A percentile compares a stretch with the other conserved stretches of the same genome.
These are phyloP conservation scores for Huso huso DNA, from an alignment of 2,797 vertebrate species.

Conservation along the genomic window DNA sequence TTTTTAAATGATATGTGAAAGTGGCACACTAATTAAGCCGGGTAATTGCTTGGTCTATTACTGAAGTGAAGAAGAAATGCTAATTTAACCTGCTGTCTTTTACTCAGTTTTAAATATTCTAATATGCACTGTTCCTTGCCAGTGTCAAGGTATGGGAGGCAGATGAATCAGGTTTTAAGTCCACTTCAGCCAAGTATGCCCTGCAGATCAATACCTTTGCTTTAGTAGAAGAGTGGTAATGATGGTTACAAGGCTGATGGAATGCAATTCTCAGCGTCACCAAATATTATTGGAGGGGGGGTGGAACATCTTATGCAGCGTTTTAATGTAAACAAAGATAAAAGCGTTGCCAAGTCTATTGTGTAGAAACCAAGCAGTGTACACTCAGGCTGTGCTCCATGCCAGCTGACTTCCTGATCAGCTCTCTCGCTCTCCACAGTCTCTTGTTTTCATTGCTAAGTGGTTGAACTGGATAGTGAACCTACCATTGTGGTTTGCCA, in stretches of 20 bases:
- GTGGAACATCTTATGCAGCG: too few relatives aligned
- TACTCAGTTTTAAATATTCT: too few relatives aligned
- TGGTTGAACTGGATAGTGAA: slow-evolving; percentile 55
- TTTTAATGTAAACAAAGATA: slow-evolving; percentile 1
- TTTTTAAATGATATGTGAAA: slow-evolving; percentile 46
- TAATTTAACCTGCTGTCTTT: neutral
- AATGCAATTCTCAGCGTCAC: too few relatives aligned
- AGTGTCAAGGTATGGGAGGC: too few relatives aligned
- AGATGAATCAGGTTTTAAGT: too few relatives aligned
- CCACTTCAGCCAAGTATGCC: too few relatives aligned
- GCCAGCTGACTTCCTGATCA: neutral
- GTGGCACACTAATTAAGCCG: slow-evolving; percentile 56
- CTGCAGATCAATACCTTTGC: too few relatives aligned
- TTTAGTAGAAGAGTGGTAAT: too few relatives aligned
- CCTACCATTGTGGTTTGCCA: slow-evolving; percentile 56
- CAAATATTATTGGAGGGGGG: too few relatives aligned
- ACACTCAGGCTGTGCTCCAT: neutral
- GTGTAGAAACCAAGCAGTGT: neutral
- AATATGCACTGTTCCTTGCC: too few relatives aligned
- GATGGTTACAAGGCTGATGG: too few relatives aligned
- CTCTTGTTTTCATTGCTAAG: slow-evolving; percentile 43
- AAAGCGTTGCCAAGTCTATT: neutral
- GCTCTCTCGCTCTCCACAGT: neutral
- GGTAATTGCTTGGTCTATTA: slow-evolving; percentile 36
- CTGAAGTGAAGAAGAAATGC: neutral